These are phyloP conservation scores for Cisticola juncidis DNA, from an alignment of 2,113 vertebrate species.

Conservation along the genomic window DNA sequence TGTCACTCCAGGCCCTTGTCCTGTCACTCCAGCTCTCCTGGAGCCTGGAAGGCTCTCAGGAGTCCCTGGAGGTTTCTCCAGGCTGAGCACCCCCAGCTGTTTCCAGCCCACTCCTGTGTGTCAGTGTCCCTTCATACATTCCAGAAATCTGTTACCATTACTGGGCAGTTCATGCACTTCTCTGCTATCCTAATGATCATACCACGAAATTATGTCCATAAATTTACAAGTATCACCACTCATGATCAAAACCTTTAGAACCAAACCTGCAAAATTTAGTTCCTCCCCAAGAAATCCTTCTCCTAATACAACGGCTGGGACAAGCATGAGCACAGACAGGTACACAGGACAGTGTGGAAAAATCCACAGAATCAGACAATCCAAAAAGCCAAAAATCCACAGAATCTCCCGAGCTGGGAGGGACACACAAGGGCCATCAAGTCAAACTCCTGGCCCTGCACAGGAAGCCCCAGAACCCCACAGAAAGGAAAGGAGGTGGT, in stretches of 20 bases:
- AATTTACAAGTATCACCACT: not conserved
- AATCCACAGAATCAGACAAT: no score
- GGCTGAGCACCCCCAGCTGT: not conserved
- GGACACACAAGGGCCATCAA: not conserved
- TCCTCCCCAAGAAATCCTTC: not conserved
- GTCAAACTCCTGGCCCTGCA: not conserved
- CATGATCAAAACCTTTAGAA: not conserved
- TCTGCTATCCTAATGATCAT: not conserved
- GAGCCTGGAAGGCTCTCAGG: not conserved
- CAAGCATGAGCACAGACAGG: not conserved
- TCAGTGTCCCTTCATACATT: not conserved
- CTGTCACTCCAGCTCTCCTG: not conserved
- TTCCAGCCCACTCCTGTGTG: not conserved
- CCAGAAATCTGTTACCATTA: not conserved
- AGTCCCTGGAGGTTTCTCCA: not conserved
- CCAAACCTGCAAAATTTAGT: not conserved
- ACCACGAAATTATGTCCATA: not conserved
- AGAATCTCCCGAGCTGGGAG: not conserved
- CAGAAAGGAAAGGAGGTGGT: not conserved
- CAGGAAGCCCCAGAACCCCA: not conserved
- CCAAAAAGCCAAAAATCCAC: no score
- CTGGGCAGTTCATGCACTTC: not conserved
- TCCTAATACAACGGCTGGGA: not conserved
- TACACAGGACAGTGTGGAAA: not conserved
- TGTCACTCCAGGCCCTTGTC: not conserved